These are phyloP conservation scores for Bovichtus variegatus DNA, from an alignment of 2,797 vertebrate genomes.

Conservation along the genomic window DNA sequence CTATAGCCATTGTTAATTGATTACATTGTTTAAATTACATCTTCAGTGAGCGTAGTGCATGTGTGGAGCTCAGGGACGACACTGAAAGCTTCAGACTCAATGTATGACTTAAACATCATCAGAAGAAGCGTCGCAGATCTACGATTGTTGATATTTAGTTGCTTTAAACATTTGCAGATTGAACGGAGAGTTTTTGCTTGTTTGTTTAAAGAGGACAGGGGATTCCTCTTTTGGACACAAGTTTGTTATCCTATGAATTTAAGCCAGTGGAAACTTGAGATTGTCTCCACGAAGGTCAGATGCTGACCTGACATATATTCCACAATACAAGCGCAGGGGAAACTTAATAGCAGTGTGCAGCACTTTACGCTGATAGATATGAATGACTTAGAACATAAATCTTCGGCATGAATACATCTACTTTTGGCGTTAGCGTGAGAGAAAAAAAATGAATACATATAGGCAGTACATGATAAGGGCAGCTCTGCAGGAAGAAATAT, in stretches of 20 bases:
- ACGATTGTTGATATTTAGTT: slow-evolving; percentile 36
- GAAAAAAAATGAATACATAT: not conserved
- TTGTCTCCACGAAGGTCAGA: slow-evolving; percentile 59
- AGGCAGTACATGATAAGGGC: not conserved
- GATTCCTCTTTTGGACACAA: slow-evolving; percentile 50
- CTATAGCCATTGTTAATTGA: slow-evolving; percentile 69
- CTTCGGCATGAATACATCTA: slow-evolving; percentile 4
- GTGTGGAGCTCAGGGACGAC: slow-evolving; percentile 21
- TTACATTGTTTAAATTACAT: slow-evolving; percentile 61
- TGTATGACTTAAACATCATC: slow-evolving; percentile 1
- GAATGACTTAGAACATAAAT: slow-evolving; percentile 21
- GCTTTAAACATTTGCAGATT: slow-evolving; percentile 52
- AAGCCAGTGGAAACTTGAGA: slow-evolving; percentile 60
- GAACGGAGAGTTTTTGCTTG: slow-evolving; percentile 42
- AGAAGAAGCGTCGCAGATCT: slow-evolving; percentile 20
- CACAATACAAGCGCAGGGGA: slow-evolving; percentile 29
- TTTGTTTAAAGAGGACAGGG: slow-evolving; percentile 47
- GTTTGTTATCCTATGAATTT: slow-evolving; percentile 55
- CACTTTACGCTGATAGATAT: slow-evolving; percentile 23
- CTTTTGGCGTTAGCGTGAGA: slow-evolving; percentile 1
- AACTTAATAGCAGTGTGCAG: slow-evolving; percentile 27
- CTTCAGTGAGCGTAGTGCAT: slow-evolving; percentile 17
- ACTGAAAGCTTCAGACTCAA: slow-evolving; percentile 14
- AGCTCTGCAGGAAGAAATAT: not conserved
- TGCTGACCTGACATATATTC: slow-evolving; percentile 57